Evolutionary conservation across 2,113 vertebrate species (phyloP), one percentile per base, ranked within the genome.

Genomic region (Symphodus melops): DNA sequence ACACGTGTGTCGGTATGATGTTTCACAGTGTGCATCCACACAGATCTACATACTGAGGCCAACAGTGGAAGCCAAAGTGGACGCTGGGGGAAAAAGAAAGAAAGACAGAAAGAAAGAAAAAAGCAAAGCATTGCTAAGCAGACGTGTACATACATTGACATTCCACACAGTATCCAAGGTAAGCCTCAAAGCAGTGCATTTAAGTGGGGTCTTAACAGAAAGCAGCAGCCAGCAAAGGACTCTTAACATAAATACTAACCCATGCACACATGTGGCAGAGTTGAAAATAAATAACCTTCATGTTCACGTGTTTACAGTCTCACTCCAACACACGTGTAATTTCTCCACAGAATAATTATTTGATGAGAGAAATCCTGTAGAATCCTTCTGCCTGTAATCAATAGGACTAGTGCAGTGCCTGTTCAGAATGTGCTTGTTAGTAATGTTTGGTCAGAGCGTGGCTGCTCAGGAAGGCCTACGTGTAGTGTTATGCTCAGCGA

Each of bases 1-100:
- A 41, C 11, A 10, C 25, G 12, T 57, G 55, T 53, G 61, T 53
- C 10, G 51, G 66, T 73, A 58, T 71, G 81, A 81, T 61, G 46
- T 61, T 80, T 41, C 19, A 52, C 51, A 4, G 49, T 54, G 21
- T 75, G 72, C 82, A 89, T 39, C 74, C 81, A 74, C 23, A 57
- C 69, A 82, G 87, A 82, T 79, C 87, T 82, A 91, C 91, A 90
- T 94, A 93, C 92, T 93, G 88, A 85, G 83, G 77, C 71, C 84
- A 61, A 79, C 70, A 87, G 84, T 56, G 66, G 89, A 73, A 83
- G 85, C 88, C 87, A 81, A 62, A 86, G 82, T 80, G 72, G 91
- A 88, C 86, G 92, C 90, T 93, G 92, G 65, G 48, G 77, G 42
- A 46, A 36, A 23, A 19, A 74, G 52, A 67, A 70, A 68, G 49